A percentile compares a stretch with the other conserved stretches of the same genome.
These are phyloP conservation scores for Onchidella celtica DNA, from an alignment of 2,888 invertebrate species.

Conservation along the genomic window DNA sequence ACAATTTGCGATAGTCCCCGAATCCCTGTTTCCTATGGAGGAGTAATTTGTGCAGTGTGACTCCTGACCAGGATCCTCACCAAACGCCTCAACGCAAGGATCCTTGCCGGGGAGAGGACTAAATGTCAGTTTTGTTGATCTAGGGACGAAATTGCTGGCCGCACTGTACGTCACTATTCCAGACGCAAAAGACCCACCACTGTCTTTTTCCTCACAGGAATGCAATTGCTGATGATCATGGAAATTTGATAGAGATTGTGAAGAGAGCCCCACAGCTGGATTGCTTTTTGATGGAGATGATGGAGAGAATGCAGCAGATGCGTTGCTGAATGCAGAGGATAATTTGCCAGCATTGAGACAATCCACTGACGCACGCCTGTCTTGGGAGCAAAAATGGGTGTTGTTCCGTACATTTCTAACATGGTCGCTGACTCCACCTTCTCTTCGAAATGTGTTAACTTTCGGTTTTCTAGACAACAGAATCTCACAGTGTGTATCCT, in stretches of 20 bases:
- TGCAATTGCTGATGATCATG: neutral
- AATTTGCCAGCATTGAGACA: conserved; percentile 22
- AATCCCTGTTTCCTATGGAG: too few relatives aligned
- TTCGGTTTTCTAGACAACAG: conserved; percentile 43
- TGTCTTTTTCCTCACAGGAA: neutral
- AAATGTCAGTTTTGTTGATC: conserved; percentile 33
- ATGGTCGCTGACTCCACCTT: conserved; percentile 18
- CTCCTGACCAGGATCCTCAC: conserved; percentile 20
- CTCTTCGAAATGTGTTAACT: conserved; percentile 22
- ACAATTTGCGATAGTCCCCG: too few relatives aligned
- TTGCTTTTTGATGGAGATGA: conserved; percentile 31
- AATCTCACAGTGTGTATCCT: conserved; percentile 50
- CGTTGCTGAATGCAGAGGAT: conserved; percentile 31
- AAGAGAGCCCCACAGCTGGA: neutral
- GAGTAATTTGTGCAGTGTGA: neutral
- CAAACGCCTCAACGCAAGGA: conserved; percentile 38
- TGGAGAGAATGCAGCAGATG: conserved; percentile 27
- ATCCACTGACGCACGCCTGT: conserved; percentile 36
- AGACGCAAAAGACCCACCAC: neutral
- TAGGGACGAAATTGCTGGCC: conserved; percentile 44
- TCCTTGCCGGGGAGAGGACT: conserved; percentile 36
- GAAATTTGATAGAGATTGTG: conserved; percentile 8
- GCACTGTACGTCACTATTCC: conserved; percentile 35
- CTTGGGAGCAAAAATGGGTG: conserved; percentile 38
- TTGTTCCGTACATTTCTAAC: conserved; percentile 36